Conservation (phyloP, 2,797 vertebrate genomes). For the Xiphorhynchus erythropygius region DNA sequence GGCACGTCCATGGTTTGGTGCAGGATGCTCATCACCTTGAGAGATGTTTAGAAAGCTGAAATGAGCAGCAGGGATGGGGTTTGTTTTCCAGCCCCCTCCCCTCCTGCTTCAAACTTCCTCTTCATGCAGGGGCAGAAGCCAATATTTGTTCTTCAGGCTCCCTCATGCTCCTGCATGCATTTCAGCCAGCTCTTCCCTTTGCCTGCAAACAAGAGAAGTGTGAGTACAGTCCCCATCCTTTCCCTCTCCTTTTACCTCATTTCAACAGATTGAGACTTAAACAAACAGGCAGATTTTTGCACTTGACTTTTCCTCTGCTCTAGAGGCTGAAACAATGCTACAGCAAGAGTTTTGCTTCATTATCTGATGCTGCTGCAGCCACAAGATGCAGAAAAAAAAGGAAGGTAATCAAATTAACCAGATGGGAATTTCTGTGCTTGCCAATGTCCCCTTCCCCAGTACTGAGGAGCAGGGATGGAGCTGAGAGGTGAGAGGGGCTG, state of each 20-base stretch:
- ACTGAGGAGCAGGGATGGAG: not conserved
- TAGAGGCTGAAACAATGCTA: not conserved
- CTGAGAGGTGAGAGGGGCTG: not conserved
- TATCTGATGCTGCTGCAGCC: not conserved
- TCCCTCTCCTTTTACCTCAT: not conserved
- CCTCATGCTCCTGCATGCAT: conserved; percentile 40
- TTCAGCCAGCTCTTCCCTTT: not conserved
- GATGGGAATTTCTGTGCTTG: not conserved
- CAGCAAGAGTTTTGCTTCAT: not conserved
- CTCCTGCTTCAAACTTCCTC: not conserved
- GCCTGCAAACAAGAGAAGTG: not conserved
- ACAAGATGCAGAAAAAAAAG: not conserved
- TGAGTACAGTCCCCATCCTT: rapidly evolving
- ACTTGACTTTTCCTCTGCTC: not conserved
- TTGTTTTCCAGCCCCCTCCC: not conserved
- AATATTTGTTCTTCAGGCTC: conserved; percentile 24
- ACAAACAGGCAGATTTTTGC: not conserved
- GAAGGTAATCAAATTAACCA: not conserved
- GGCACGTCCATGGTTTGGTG: not conserved
- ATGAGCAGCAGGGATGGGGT: not conserved
- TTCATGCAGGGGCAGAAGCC: not conserved
- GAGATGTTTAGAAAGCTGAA: not conserved
- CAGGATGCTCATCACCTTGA: not conserved
- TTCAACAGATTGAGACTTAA: not conserved
- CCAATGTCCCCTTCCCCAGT: rapidly evolving